These are phyloP conservation scores for Drosophila truncata DNA, from an alignment of 1,140 invertebrate genomes.

Conservation along the genomic window DNA sequence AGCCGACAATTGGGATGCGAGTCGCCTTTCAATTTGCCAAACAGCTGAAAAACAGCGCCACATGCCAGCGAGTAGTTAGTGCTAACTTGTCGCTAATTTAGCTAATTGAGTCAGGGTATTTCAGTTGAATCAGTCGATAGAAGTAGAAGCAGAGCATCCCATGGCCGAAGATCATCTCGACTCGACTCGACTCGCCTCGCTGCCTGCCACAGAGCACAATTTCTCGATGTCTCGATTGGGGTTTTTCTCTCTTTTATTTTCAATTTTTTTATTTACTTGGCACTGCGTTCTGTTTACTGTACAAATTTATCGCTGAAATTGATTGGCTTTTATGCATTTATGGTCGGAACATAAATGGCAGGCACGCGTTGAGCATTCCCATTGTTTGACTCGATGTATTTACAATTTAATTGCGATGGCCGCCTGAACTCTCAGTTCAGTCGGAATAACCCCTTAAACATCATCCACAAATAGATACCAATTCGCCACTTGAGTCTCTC, in stretches of 20 bases:
- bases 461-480: constrained; percentile 36
- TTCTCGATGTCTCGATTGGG: constrained; percentile 41
- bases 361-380: constrained; percentile 24
- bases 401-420: constrained; percentile 42
- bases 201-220: constrained; percentile 20
- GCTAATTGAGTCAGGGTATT: constrained; percentile 67
- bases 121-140: constrained; percentile 30
- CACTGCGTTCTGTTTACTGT: constrained; percentile 22
- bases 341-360: constrained; percentile 36
- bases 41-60: constrained; percentile 31
- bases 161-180: constrained; percentile 68
- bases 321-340: constrained; percentile 55
- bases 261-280: constrained; percentile 42
- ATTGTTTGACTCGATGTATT: constrained; percentile 36
- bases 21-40: constrained; percentile 66
- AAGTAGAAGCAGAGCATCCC: constrained; percentile 12
- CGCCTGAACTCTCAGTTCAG: constrained; percentile 16
- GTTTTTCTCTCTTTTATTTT: constrained; percentile 43
- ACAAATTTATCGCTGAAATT: constrained; percentile 49
- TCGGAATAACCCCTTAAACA: constrained; percentile 31
- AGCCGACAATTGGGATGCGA: constrained; percentile 60
- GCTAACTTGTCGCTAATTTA: constrained; percentile 76
- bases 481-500: constrained; percentile 32
- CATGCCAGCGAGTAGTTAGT: constrained; percentile 45
- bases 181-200: constrained; percentile 20